Evolutionary conservation across 2,113 vertebrate species (phyloP), one percentile per base, ranked within the genome.

Genomic region (Fukomys damarensis): DNA sequence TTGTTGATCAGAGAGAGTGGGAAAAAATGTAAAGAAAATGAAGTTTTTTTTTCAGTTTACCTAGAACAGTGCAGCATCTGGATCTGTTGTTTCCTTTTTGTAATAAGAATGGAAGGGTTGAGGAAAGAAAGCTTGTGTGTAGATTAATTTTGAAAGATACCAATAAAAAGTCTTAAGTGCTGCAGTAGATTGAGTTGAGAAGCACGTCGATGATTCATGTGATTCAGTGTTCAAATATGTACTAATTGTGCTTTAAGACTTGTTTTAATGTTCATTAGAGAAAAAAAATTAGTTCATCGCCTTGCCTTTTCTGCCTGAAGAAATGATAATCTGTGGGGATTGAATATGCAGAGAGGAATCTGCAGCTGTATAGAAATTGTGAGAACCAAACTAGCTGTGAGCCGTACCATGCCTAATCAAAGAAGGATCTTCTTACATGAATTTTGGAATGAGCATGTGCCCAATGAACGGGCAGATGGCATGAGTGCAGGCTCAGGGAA

Each of bases 291-390:
- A 87, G 43, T 79, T 86, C 59, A 72, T 76, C 52, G 68, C 19
- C 41, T 88, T 93, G 68, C 19, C 41, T 88, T 93, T 91, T 17
- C 14, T 91, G 59, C 30, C 13, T 93, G 49, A 84, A 92, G 65
- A 92, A 93, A n/a, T 94, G 41, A 41, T 76, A 82, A 89, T 88
- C 26, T 87, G 38, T 89, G 63, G 38, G 66, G 94, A 94, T 12
- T 68, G 63, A 81, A 20, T 89, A 68, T 91, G 61, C 19, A 84
- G 56, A 96, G 81, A 94, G 32, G 32, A 97, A 65, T 95, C 26
- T 86, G 68, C 68, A 96, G 83, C 96, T 97, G 93, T 56, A 41
- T 52, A 74, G 68, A 95, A 79, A 86, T 20, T 52, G 61, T 96
- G 80, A 81, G 93, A 96, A 87, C 83, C 83, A 96, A 35, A 74